Conservation (phyloP, 2,888 invertebrate genomes). For the Tipula lateralis region DNA sequence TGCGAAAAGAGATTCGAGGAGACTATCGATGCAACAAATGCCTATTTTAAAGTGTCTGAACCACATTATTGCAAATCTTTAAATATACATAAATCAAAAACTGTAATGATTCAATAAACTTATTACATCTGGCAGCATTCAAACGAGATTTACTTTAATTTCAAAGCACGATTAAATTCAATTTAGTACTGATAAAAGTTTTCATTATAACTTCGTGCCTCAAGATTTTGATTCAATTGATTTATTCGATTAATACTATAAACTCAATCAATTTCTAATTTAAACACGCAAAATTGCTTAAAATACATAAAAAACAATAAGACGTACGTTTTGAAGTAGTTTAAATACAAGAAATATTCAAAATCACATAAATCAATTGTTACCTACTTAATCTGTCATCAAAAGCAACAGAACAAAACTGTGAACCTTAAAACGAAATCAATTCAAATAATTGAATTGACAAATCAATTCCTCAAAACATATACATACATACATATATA, state of each 20-base stretch:
- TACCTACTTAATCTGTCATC: background rate
- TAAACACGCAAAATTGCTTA: background rate
- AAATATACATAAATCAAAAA: too few species aligned
- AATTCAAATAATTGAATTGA: constrained; percentile 19
- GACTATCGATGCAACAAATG: too few species aligned
- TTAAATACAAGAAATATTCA: background rate
- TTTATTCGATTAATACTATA: background rate
- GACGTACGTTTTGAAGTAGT: background rate
- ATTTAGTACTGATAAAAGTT: background rate
- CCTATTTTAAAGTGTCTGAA: too few species aligned
- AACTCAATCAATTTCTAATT: background rate
- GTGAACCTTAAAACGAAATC: background rate
- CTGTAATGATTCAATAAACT: too few species aligned
- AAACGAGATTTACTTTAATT: background rate
- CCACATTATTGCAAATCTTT: too few species aligned
- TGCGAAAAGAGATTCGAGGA: too few species aligned
- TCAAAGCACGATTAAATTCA: background rate
- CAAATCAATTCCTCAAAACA: background rate
- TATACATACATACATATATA: background rate
- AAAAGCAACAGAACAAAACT: background rate
- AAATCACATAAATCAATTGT: constrained; percentile 19
- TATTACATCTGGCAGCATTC: background rate
- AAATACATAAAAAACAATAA: background rate
- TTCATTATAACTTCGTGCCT: background rate
- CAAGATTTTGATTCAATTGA: background rate